These are phyloP conservation scores for Orthosia gothica DNA, from an alignment of 2,888 invertebrate species.

Conservation along the genomic window DNA sequence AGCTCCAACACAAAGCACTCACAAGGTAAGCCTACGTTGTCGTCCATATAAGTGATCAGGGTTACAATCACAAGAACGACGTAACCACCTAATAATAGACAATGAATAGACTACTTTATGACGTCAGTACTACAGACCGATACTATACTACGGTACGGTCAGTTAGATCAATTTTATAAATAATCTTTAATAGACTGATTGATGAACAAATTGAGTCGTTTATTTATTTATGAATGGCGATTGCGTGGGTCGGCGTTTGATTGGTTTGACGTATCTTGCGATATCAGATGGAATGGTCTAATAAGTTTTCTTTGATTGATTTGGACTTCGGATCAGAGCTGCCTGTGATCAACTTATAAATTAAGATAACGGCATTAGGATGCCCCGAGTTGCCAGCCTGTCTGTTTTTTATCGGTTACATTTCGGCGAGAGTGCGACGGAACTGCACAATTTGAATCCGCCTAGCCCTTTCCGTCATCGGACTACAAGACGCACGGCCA, in stretches of 20 bases:
- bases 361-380: too few species aligned
- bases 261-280: constrained; percentile 16
- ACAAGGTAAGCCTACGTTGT: not conserved
- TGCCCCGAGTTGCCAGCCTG: too few species aligned
- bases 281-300: not conserved
- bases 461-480: too few species aligned
- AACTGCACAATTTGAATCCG: too few species aligned
- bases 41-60: not conserved
- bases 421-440: too few species aligned
- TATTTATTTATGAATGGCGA: constrained; percentile 16
- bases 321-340: too few species aligned
- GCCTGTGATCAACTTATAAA: too few species aligned
- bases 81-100: constrained; percentile 24
- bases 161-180: constrained; percentile 22
- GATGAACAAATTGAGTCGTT: constrained; percentile 34
- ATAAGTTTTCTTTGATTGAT: not conserved
- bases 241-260: not conserved
- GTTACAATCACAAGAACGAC: constrained; percentile 1
- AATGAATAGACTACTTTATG: constrained; percentile 33
- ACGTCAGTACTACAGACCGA: constrained; percentile 25
- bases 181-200: constrained; percentile 43
- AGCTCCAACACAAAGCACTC: not conserved
- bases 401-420: too few species aligned
- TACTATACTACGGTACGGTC: constrained; percentile 3
- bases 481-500: too few species aligned